Base-by-base conservation (phyloP, 1,140 invertebrate species). In the Drosophila mojavensis region DNA sequence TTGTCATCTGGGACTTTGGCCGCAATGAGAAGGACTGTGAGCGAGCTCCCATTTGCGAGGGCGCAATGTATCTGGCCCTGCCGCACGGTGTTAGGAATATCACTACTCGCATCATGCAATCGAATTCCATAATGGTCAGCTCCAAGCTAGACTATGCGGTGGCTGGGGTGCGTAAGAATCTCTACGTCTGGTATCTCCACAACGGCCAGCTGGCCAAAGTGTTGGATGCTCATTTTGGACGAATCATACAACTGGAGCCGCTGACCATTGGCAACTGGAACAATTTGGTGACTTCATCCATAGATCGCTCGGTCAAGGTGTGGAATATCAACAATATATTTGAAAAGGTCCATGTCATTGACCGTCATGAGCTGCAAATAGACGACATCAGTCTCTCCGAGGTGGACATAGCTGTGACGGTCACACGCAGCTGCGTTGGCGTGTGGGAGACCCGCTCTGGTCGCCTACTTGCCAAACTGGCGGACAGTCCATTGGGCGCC, bases 271-370 rank as follows among this genome's bases (percentile, higher is more conserved):
- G 96, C 2, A 95, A 96, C 68, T 98, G 98, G 96, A 99, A 99
- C 92, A 97, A 96, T 88, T 96, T 98, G 33, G 97, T 99, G 36
- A 98, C 98, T 0, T 99, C 98, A 0, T 99, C 98, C 0, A 98
- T 99, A 58, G 98, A 99, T 93, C 95, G 98, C 71, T 98, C 98
- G 1, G 98, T 99, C 1, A 99, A 99, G 94, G 98, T 99, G 0
- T 99, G 98, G 98, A 99, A 99, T 92, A 98, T 99, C 67, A 98
- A 99, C 91, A 99, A 99, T 91, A 99, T 99, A 82, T 98, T 98
- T 89, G 98, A 99, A 91, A 97, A 99, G 93, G 98, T 99, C 4
- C 97, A 99, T 92, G 96, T 97, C 15, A 98, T 99, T 73, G 97
- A 99, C 88, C 94, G 98, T 51, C 98, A 99, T 91, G 98, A 99